Conservation (phyloP, 2,113 vertebrate species). For the Puma concolor region DNA sequence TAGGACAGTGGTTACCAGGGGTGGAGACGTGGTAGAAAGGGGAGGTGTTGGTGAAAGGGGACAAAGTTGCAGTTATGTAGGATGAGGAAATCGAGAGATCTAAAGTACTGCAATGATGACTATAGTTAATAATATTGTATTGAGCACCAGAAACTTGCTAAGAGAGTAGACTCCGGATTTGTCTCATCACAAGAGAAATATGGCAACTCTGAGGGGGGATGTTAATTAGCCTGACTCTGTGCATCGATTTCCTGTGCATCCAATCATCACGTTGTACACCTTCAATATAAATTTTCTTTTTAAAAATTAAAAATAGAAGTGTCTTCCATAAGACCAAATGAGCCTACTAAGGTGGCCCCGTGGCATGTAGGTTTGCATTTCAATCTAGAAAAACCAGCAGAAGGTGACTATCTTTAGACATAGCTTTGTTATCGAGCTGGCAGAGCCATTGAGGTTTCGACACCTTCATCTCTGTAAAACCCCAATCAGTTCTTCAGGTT, state of each 20-base stretch:
- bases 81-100: not conserved
- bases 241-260: not conserved
- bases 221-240: not conserved
- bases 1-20: not conserved
- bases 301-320: not conserved
- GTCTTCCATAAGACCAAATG: not conserved
- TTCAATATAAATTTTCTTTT: not conserved
- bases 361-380: accelerated
- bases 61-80: not conserved
- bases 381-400: not conserved
- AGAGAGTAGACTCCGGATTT: not conserved
- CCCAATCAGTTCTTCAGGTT: not conserved
- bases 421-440: not conserved
- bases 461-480: not conserved
- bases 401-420: not conserved
- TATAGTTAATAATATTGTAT: too few relatives aligned
- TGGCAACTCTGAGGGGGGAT: not conserved
- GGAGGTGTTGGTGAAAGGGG: not conserved
- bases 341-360: not conserved
- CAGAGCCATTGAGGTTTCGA: not conserved
- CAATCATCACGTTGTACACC: not conserved
- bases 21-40: not conserved
- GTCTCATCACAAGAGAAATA: not conserved
- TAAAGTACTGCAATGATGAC: too few relatives aligned
- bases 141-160: not conserved